These are phyloP conservation scores for Chaunax sp. DNA, from an alignment of 2,797 vertebrate species.

Conservation along the genomic window DNA sequence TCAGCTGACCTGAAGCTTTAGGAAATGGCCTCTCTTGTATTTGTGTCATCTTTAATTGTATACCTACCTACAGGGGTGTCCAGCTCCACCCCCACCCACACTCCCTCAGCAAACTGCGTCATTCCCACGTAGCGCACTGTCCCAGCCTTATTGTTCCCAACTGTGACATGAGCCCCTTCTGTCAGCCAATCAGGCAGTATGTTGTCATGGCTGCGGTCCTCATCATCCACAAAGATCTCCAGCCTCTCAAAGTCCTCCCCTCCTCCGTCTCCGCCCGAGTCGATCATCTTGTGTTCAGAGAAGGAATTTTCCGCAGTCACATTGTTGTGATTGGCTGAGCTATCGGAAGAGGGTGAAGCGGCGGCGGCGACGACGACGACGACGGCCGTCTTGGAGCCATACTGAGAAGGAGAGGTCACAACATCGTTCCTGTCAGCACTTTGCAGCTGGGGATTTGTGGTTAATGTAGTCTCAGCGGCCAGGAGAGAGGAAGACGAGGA, in stretches of 20 bases:
- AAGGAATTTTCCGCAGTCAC: slow-evolving; percentile 52
- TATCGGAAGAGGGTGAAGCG: slow-evolving; percentile 42
- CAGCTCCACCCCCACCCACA: slow-evolving; percentile 97
- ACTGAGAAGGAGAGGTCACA: slow-evolving; percentile 78
- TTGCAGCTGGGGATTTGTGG: slow-evolving; percentile 63
- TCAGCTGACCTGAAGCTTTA: not conserved
- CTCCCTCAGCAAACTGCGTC: slow-evolving; percentile 92
- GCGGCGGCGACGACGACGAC: too few relatives aligned
- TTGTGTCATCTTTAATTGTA: not conserved
- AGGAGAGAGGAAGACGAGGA: slow-evolving; percentile 68
- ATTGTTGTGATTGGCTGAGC: slow-evolving; percentile 67
- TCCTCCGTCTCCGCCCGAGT: slow-evolving; percentile 56
- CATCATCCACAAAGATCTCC: slow-evolving; percentile 87
- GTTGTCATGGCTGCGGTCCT: slow-evolving; percentile 78
- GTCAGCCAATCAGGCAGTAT: slow-evolving; percentile 90
- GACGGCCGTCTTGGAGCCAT: slow-evolving; percentile 55
- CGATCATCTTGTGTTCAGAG: slow-evolving; percentile 69
- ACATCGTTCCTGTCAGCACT: slow-evolving; percentile 75
- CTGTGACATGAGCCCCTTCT: slow-evolving; percentile 89
- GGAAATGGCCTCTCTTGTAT: not conserved
- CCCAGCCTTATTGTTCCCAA: slow-evolving; percentile 89
- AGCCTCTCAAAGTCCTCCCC: slow-evolving; percentile 76
- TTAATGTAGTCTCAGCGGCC: slow-evolving; percentile 65
- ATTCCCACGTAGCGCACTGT: slow-evolving; percentile 89
- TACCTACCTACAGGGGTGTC: slow-evolving; percentile 91